These are phyloP conservation scores for Anthrax anthrax DNA, from an alignment of 2,888 invertebrate genomes.

Conservation along the genomic window DNA sequence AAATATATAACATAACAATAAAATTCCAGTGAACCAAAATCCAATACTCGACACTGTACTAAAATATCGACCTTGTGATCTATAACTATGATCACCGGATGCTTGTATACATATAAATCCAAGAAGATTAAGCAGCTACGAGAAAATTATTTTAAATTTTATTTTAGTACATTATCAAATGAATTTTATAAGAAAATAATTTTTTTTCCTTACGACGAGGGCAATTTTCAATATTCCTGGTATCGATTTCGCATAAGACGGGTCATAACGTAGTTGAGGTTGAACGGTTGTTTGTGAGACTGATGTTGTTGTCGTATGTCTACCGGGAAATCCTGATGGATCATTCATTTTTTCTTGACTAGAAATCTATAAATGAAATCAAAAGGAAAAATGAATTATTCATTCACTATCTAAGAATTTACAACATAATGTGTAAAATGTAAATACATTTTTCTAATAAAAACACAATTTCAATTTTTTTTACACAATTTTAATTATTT, in stretches of 20 bases:
- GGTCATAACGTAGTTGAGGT: conserved; percentile 61
- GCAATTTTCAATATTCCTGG: conserved; percentile 64
- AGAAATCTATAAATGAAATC: background rate
- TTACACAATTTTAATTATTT: no score
- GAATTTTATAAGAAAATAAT: background rate
- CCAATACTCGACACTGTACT: conserved; percentile 67
- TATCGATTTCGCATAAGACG: conserved; percentile 50
- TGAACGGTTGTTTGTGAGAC: conserved; percentile 54
- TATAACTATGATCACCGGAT: conserved; percentile 35
- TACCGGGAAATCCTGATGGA: conserved; percentile 51
- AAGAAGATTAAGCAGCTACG: conserved; percentile 51
- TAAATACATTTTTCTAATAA: no score
- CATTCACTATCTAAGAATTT: background rate
- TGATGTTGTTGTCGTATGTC: conserved; percentile 58
- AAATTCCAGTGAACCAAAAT: conserved; percentile 70
- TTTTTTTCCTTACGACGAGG: conserved; percentile 54
- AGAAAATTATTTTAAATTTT: conserved; percentile 18
- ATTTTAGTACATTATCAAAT: background rate
- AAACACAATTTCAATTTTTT: no score
- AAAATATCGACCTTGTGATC: conserved; percentile 55
- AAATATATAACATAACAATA: conserved; percentile 67
- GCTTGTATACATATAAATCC: conserved; percentile 71
- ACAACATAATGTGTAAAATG: no score
- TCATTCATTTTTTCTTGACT: conserved; percentile 37
- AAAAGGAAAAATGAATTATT: no score